Evolutionary conservation across 2,888 invertebrate genomes (phyloP), one percentile per base, ranked within the genome.

Genomic region (Drosophila stalkeri): DNA sequence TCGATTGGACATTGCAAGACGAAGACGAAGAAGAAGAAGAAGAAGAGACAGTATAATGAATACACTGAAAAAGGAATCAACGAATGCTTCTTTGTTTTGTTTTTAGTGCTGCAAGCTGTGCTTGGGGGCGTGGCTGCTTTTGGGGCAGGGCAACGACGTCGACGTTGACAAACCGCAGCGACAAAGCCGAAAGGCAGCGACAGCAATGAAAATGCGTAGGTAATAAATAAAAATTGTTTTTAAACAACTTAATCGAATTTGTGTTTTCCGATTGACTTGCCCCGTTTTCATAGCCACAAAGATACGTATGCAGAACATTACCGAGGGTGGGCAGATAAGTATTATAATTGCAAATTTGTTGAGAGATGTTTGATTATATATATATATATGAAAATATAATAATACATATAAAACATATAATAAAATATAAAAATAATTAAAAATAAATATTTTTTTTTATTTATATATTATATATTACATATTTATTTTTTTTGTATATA

Each of bases 201-300:
- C 80, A 71, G 63, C 73, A 70, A 81, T 77, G 77, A 68, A 81
- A 83, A 75, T 67, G 70, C 63, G 66, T 74, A 64, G 86, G 86
- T 76, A 85, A 87, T 84, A 84, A 84, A 84, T 77, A 82, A 80
- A 87, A 88, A 88, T 85, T 88, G 88, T 85, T 88, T 85, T 86
- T 88, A 85, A 85, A 88, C 86, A 85, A 88, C 86, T 88, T 88
- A 82, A 85, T 85, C 88, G 84, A 85, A 86, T 88, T 85, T 84
- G 86, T 87, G 86, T 87, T 87, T 81, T 88, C 71, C 75, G 86
- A 88, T 85, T 79, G 80, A 85, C 82, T 85, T 67, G 63, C 44
- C 23, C 31, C 27, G 44, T 73, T 56, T 62, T 44, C 20, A n/a
- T 73, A 47, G 39, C 44, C 60, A 18, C 2, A 18, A 11, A 39